phyloP scores from a whole-genome alignment of 2,888 invertebrate species.

The Unio pictorum region DNA sequence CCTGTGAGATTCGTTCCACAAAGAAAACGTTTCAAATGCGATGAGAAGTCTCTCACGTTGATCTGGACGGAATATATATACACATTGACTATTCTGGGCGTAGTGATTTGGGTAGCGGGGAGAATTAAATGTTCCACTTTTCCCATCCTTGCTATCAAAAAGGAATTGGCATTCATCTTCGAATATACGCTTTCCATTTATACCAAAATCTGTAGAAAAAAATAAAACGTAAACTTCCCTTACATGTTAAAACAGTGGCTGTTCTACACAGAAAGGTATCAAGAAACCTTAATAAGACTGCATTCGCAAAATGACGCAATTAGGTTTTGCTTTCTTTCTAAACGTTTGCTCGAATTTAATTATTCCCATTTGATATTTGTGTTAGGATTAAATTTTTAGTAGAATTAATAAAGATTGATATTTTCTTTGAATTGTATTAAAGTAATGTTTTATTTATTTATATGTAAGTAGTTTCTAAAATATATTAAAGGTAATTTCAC shows the following conservation, averaged over 20 bases:
- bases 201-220: conserved; percentile 85
- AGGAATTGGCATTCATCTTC: conserved; percentile 91
- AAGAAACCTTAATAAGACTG: not conserved
- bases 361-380: too few species aligned
- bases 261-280: conserved; percentile 1
- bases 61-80: conserved; percentile 71
- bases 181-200: conserved; percentile 89
- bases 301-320: too few species aligned
- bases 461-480: too few species aligned
- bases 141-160: conserved; percentile 75
- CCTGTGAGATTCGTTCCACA: conserved; percentile 13
- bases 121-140: conserved; percentile 83
- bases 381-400: too few species aligned
- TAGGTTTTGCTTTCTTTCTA: too few species aligned
- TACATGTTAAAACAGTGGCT: not conserved
- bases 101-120: conserved; percentile 78
- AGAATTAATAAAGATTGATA: too few species aligned
- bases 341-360: too few species aligned
- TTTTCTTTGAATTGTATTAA: too few species aligned
- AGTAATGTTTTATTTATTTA: too few species aligned
- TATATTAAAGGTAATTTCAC: too few species aligned
- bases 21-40: conserved; percentile 62
- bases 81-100: conserved; percentile 71
- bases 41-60: conserved; percentile 62
- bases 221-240: conserved; percentile 62